A percentile compares a stretch with the other conserved stretches of the same genome.
Evolutionary conservation across 2,888 invertebrate genomes (phyloP).

Genomic region (Apodemia hepburni): DNA sequence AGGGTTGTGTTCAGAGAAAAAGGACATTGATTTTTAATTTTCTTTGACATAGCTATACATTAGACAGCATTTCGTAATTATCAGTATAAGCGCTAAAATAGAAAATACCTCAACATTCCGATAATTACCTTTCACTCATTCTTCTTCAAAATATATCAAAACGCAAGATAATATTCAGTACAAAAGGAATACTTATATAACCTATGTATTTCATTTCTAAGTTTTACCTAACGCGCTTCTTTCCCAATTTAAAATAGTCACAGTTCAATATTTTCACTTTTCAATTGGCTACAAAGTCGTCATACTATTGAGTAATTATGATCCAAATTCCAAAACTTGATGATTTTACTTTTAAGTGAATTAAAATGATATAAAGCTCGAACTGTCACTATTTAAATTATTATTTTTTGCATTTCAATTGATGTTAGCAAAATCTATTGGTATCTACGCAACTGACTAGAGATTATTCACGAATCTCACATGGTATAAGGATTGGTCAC

Average conservation of each 20-base stretch:
- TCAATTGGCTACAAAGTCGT: not conserved
- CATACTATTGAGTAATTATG: not conserved
- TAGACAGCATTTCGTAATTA: not conserved
- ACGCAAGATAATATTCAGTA: slow-evolving; percentile 2
- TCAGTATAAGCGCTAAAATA: slow-evolving; percentile 3
- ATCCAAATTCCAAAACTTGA: not conserved
- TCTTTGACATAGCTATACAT: not conserved
- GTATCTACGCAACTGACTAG: not conserved
- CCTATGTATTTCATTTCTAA: slow-evolving; percentile 8
- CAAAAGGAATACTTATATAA: slow-evolving; percentile 9
- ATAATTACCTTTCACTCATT: slow-evolving; percentile 8
- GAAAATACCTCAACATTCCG: not conserved
- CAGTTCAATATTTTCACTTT: slow-evolving; percentile 1
- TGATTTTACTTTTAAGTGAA: not conserved
- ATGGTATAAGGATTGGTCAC: not conserved
- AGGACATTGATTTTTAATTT: too few relatives aligned
- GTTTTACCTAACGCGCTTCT: not conserved
- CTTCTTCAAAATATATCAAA: slow-evolving; percentile 4
- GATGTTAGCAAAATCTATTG: slow-evolving; percentile 30
- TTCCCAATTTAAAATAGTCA: not conserved
- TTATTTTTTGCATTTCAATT: slow-evolving; percentile 14
- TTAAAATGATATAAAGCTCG: not conserved
- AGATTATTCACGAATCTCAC: not conserved
- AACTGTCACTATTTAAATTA: not conserved
- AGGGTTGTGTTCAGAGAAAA: too few relatives aligned